Base-by-base conservation (phyloP, 2,888 invertebrate genomes). In the Sisyra nigra region DNA sequence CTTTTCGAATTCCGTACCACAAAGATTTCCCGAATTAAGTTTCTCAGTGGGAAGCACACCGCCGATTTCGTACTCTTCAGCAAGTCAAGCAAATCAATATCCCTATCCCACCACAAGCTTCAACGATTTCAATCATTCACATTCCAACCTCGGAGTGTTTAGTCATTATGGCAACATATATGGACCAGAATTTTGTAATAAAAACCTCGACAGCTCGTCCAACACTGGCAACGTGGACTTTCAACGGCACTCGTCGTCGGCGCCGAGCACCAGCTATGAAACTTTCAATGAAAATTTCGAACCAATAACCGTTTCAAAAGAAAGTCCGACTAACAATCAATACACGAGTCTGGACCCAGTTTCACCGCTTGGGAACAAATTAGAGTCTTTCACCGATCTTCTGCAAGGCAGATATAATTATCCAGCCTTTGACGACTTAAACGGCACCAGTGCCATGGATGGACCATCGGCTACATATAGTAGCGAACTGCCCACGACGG, bases 321-420 rank as follows among this genome's bases (percentile, higher is more conserved):
- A 66, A 56, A 63, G 57, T 51, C 55, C 55, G 45, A 49, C 58
- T 40, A 66, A 62, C 49, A 55, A 57, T 48, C 69, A 76, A 52
- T 82, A 81, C 59, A 76, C 77, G 33, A 79, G 73, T 55, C 62
- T 82, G 54, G 76, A 73, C 62, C 71, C 77, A 44, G 69, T 78
- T 50, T 71, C 73, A 62, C 69, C 71, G 56, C 59, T 58, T 62
- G 72, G 70, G 56, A 77, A 69, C 63, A 79, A 83, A 62, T 66
- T 82, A 52, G 82, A 84, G 55, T 72, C 77, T 1, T 77, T 78
- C 54, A 72, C 77, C 5, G 77, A 76, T 49, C 61, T 78, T 44
- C 59, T 78, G 29, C 69, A 71, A 48, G 68, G 68, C 14, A 62
- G 72, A 47, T 74, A 72, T 50, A 63, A 63, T 40, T 71, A 71